Evolutionary conservation across 1,140 invertebrate genomes (phyloP).

Genomic region (Himalopsyche phryganea): DNA sequence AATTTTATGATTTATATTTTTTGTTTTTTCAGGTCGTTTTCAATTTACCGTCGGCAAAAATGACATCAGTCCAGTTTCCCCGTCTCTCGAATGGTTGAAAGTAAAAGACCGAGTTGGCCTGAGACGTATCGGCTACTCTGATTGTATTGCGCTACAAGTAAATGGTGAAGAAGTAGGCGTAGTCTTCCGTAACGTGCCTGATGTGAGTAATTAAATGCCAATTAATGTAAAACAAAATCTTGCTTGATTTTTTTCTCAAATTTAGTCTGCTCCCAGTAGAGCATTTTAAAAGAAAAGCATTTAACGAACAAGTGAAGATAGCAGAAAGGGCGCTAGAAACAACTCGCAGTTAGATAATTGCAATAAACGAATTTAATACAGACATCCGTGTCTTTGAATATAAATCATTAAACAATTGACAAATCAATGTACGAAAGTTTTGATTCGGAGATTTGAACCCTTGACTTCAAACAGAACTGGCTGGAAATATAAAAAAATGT

Average conservation of each 20-base stretch:
- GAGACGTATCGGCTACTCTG: conserved; percentile 38
- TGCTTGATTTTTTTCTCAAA: neutral
- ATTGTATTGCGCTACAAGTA: conserved; percentile 47
- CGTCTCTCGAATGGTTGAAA: conserved; percentile 63
- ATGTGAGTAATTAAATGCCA: conserved; percentile 45
- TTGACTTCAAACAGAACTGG: too few relatives aligned
- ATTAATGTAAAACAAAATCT: neutral
- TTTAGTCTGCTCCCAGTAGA: neutral
- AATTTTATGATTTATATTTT: too few relatives aligned
- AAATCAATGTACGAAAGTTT: too few relatives aligned
- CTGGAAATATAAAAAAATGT: too few relatives aligned
- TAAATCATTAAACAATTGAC: too few relatives aligned
- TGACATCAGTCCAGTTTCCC: conserved; percentile 45
- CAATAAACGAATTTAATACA: too few relatives aligned
- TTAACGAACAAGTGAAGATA: neutral
- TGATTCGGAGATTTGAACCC: too few relatives aligned
- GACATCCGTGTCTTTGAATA: too few relatives aligned
- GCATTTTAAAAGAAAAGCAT: neutral
- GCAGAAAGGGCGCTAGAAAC: too few relatives aligned
- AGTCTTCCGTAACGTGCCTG: conserved; percentile 72
- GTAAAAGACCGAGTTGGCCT: conserved; percentile 59
- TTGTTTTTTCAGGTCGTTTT: conserved; percentile 10
- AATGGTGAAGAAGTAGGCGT: conserved; percentile 84
- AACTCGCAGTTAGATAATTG: too few relatives aligned
- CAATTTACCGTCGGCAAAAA: conserved; percentile 10